Evolutionary conservation across 2,888 invertebrate species (phyloP).

Genomic region (Cryptops parisi): DNA sequence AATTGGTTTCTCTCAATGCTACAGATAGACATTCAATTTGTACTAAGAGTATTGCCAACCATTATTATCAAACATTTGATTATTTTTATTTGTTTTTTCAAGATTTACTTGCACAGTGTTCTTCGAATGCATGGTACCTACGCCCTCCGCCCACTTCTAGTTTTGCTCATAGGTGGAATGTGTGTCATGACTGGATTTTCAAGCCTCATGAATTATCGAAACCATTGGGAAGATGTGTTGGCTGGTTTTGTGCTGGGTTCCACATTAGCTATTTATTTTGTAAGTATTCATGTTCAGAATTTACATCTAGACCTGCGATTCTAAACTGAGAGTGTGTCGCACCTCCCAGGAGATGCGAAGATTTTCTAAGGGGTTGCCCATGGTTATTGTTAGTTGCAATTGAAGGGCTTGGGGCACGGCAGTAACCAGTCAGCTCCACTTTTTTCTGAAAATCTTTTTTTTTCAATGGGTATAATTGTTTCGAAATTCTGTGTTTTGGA

Average conservation of each 20-base stretch:
- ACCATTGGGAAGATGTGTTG: slow-evolving; percentile 14
- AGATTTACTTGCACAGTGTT: slow-evolving; percentile 14
- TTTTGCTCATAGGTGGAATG: slow-evolving; percentile 12
- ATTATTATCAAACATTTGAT: not conserved
- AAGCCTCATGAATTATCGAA: slow-evolving; percentile 12
- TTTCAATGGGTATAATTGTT: too few relatives aligned
- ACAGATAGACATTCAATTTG: too few relatives aligned
- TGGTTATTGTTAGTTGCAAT: too few relatives aligned
- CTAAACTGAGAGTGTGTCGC: too few relatives aligned
- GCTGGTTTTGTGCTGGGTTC: slow-evolving; percentile 12
- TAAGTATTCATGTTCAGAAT: slow-evolving; percentile 12
- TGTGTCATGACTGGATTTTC: slow-evolving; percentile 14
- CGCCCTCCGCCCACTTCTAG: slow-evolving; percentile 14
- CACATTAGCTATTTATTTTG: slow-evolving; percentile 10
- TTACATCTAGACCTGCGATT: too few relatives aligned
- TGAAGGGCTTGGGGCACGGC: too few relatives aligned
- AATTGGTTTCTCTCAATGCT: too few relatives aligned
- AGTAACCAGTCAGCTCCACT: too few relatives aligned
- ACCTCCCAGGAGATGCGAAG: too few relatives aligned
- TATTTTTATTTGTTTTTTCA: slow-evolving; percentile 6
- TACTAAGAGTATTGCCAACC: not conserved
- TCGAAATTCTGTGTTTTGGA: too few relatives aligned
- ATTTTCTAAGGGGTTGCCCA: too few relatives aligned
- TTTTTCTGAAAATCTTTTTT: too few relatives aligned
- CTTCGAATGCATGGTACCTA: slow-evolving; percentile 15